Evolutionary conservation across 2,888 invertebrate genomes (phyloP), one percentile per base, ranked within the genome.

Genomic region (Thecophora atra): DNA sequence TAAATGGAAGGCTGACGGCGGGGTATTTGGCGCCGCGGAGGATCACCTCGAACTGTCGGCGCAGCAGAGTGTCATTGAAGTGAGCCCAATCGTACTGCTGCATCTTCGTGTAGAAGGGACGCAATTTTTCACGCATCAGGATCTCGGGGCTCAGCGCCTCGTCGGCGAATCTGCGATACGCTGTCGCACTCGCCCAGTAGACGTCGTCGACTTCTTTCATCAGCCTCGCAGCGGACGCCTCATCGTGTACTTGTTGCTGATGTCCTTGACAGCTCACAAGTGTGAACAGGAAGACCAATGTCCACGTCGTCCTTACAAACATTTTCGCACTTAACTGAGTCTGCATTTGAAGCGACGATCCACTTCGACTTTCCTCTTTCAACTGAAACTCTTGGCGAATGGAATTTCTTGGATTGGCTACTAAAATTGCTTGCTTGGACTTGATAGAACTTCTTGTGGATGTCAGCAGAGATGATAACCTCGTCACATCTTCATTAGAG

Each of bases 1-100:
- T 80, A 62, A 78, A 80, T 17, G 74, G 72, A 62, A 72, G 76
- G 64, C 76, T 71, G n/a, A 78, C 52, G 0, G 78, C 65, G 0
- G 79, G 79, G 74, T 78, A 79, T 65, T 76, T 77, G 26, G 77
- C 77, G 6, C 79, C 79, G 4, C 77, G 75, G 19, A 80, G 47
- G 24, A 80, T 71, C 0, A 80, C 76, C 44, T 78, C 75, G 68
- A 80, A 80, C 72, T 80, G 79, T 2, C 79, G 75, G 42, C 52
- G 72, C 6, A 78, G 67, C 15, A 72, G 52, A 6, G 78, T 75
- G 72, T 78, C 76, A 7, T 63, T 56, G 56, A 79, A 80, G 44
- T 73, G 72, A 26, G 65, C 64, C 78, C 78, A 79, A 66, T 78
- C 74, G 68, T 75, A 79, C 24, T 74, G 72, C 52, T 77, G 60